These are phyloP conservation scores for Rhinopithecus roxellana DNA, from an alignment of 2,113 vertebrate species.

Conservation along the genomic window DNA sequence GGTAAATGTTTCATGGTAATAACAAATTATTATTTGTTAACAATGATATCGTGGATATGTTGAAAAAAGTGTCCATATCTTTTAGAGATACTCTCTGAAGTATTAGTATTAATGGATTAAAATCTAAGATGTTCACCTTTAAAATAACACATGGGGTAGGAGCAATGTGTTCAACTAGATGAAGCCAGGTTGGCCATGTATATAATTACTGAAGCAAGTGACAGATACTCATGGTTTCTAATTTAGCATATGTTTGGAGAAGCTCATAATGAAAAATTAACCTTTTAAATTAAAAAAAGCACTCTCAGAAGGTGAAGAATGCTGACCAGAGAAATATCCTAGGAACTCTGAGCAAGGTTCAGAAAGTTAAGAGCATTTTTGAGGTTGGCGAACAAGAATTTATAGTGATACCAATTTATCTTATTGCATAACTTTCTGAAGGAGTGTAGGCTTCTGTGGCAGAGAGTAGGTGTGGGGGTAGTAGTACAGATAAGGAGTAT, in stretches of 20 bases:
- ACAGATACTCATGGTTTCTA: neutral
- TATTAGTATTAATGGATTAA: neutral
- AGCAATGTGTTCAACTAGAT: neutral
- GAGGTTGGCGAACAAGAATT: neutral
- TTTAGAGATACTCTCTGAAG: neutral
- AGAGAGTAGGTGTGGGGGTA: no score
- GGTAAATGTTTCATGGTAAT: neutral
- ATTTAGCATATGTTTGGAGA: neutral
- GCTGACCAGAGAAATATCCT: neutral
- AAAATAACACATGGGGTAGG: neutral
- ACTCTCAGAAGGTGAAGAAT: neutral
- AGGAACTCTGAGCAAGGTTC: neutral
- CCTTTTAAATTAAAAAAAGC: neutral
- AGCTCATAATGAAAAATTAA: neutral
- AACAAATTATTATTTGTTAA: neutral
- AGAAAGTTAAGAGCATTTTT: neutral
- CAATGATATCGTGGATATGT: neutral
- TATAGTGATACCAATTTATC: neutral
- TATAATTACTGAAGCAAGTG: neutral
- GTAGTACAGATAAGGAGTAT: neutral
- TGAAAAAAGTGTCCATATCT: neutral
- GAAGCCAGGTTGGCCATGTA: neutral
- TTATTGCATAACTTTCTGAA: neutral
- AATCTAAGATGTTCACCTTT: neutral
- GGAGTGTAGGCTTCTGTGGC: neutral